Evolutionary conservation across 2,797 vertebrate genomes (phyloP), one percentile per base, ranked within the genome.

Genomic region (Clarias platycephalus): DNA sequence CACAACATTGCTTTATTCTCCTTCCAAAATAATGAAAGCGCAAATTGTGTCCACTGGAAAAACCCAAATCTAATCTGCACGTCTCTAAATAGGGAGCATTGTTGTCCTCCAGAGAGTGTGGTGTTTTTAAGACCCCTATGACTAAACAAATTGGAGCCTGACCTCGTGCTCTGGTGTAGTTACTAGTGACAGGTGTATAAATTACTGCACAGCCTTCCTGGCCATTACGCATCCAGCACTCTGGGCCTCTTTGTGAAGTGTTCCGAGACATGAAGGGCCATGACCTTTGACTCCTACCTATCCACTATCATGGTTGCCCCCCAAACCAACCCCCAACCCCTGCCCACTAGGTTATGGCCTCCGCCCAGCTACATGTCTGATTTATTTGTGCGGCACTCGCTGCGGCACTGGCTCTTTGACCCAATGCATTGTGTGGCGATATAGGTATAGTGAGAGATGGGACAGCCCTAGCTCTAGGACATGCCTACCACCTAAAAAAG

Each of bases 131-230:
- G 81, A 88, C 88, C 87, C 90, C 88, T 88, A 87, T 74, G 63
- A 86, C 90, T 89, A 89, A 91, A 92, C 91, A 90, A 89, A 91
- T 91, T 91, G 87, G 72, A 64, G 84, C 44, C 80, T 92, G 90
- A 92, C 90, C 90, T 88, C 83, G 81, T 89, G 84, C 74, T 85
- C 85, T 26, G 55, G 81, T 77, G 80, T 89, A 89, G 87, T 88
- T 88, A 88, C 88, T 71, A 81, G 20, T 91, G 91, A 90, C 90
- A 92, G 90, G 91, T 92, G 91, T 90, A 90, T 92, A 89, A 91
- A 92, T 91, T 89, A 90, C 85, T 83, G 83, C 37, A 15, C 84
- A 72, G 63, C 84, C 87, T 80, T 87, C 87, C 85, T 84, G 77
- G 55, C 60, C 71, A 90, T 89, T 89, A 86, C 60, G 37, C 55